Conservation (phyloP, 1,140 invertebrate genomes). For the Mamestra configurata region DNA sequence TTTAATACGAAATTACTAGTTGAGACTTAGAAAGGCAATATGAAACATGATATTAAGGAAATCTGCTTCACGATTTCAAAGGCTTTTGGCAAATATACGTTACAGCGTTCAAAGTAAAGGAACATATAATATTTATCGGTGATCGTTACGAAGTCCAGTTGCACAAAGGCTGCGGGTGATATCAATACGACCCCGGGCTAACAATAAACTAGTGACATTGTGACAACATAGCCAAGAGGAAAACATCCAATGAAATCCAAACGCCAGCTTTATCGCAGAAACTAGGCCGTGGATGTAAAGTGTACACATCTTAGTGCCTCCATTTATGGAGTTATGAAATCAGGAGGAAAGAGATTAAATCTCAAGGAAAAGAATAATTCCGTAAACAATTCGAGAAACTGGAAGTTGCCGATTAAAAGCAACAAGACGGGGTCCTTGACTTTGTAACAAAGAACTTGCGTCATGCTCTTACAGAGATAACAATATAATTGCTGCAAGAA, state of each 20-base stretch:
- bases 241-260: background rate
- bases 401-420: slow-evolving; percentile 68
- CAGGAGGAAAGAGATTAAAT: slow-evolving; percentile 63
- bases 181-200: slow-evolving; percentile 28
- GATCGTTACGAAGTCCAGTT: background rate
- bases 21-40: background rate
- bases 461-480: slow-evolving; percentile 57
- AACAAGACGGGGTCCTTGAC: slow-evolving; percentile 72
- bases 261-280: background rate
- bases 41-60: background rate
- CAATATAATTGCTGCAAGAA: slow-evolving; percentile 32
- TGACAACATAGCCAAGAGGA: slow-evolving; percentile 18
- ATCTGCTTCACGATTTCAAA: background rate
- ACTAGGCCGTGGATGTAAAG: slow-evolving; percentile 20
- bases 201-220: slow-evolving; percentile 30
- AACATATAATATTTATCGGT: slow-evolving; percentile 7
- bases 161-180: slow-evolving; percentile 22
- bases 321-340: slow-evolving; percentile 70
- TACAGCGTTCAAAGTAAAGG: background rate
- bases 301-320: slow-evolving; percentile 42
- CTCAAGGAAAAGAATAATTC: slow-evolving; percentile 68
- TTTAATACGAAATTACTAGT: no score
- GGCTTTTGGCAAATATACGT: background rate
- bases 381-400: slow-evolving; percentile 67
- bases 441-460: slow-evolving; percentile 69